Conservation (phyloP, 2,797 vertebrate genomes). For the Spheniscus humboldti region DNA sequence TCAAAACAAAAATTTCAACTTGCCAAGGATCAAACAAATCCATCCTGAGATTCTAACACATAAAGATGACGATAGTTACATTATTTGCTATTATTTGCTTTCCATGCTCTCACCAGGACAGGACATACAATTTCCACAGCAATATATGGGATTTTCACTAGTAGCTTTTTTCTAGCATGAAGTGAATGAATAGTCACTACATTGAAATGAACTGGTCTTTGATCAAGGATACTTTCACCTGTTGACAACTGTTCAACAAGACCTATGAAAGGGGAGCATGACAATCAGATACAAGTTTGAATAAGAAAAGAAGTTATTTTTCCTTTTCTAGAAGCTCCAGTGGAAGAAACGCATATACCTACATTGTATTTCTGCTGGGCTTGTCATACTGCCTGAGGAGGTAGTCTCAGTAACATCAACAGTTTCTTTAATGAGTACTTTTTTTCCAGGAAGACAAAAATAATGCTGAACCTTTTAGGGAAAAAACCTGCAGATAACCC, state of each 20-base stretch:
- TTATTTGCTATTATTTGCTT: not conserved
- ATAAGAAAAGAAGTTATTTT: not conserved
- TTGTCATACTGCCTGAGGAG: not conserved
- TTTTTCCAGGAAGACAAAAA: not conserved
- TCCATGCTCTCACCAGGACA: not conserved
- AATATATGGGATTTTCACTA: not conserved
- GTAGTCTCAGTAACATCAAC: not conserved
- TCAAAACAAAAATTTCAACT: not conserved
- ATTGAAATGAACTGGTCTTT: not conserved
- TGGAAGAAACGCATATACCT: not conserved
- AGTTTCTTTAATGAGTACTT: slow-evolving; percentile 5
- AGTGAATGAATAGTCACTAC: not conserved
- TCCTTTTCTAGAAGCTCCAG: not conserved
- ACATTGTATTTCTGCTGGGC: not conserved
- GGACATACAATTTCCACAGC: not conserved
- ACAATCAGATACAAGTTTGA: not conserved
- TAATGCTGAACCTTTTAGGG: not conserved
- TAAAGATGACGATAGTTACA: not conserved
- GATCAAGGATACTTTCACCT: not conserved
- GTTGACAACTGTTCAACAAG: not conserved
- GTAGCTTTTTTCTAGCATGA: not conserved
- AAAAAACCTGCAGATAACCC: not conserved
- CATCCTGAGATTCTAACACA: not conserved
- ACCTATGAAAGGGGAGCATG: not conserved
- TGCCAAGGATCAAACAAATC: not conserved